Base-by-base conservation (phyloP, 2,888 invertebrate genomes). In the Hedychridium roseum region DNA sequence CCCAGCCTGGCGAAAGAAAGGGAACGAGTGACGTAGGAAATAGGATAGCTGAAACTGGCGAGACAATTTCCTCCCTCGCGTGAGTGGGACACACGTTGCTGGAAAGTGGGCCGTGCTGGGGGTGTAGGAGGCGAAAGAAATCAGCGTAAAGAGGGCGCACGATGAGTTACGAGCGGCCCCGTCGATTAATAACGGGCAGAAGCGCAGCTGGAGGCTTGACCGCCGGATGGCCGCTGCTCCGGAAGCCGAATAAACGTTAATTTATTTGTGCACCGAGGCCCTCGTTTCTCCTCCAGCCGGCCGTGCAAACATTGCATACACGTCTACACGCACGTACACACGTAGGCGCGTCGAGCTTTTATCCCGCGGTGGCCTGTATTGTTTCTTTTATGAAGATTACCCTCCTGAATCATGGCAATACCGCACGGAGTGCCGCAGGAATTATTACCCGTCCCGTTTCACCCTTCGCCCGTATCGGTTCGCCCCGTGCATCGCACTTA, bases 171-270 rank as follows among this genome's bases (percentile, higher is more conserved):
- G 53, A 47, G 49, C 40, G 42, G 44, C 28, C 43, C 34, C 40
- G 49, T 36, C 54, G 61, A 64, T 65, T 64, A 64, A 65, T 65
- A 66, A 66, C 55, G 55, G 43, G 50, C 34, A 31, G 42, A 49
- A 50, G 39, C 53, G 50, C 64, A 52, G 60, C 60, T 60, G 62
- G 48, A 57, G 47, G 43, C 44, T 57, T 52, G 56, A 63, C 55
- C 62, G 34, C 12, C 51, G 46, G 35, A 47, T 50, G 48, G 31
- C 43, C 34, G 46, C 44, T 49, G 21, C 42, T 35, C 30, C 43
- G 55, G 48, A 57, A 62, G 41, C 50, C 52, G 56, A 54, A 52
- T 55, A 54, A 58, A 63, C 56, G 60, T 60, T 65, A 40, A 57
- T 61, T 64, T 54, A 57, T 64, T 59, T 52, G 49, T 23, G 47